phyloP scores from a whole-genome alignment of 2,797 vertebrate species.

The Anas georgica region DNA sequence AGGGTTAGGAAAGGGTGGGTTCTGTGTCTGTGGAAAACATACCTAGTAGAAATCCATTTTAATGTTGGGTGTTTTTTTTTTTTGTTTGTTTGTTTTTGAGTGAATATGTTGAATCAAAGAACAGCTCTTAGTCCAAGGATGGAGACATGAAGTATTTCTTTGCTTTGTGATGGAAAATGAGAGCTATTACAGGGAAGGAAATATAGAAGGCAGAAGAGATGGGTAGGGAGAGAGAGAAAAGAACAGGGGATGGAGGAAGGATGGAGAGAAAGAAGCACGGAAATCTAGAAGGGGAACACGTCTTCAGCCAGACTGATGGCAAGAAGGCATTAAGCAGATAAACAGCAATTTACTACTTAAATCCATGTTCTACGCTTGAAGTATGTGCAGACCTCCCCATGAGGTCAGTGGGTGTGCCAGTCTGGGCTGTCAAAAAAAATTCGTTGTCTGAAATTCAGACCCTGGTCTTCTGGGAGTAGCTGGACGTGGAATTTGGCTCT shows the following conservation, averaged over 20 bases:
- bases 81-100: not conserved
- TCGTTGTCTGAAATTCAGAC: conserved; percentile 27
- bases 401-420: conserved; percentile 68
- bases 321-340: not conserved
- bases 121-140: not conserved
- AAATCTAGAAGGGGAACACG: not conserved
- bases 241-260: not conserved
- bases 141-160: not conserved
- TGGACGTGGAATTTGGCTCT: not conserved
- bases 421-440: conserved; percentile 31
- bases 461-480: not conserved
- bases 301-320: not conserved
- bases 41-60: not conserved
- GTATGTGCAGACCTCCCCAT: conserved; percentile 51
- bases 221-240: not conserved
- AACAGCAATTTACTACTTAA: conserved; percentile 38
- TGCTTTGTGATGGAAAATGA: not conserved
- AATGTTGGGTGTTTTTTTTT: not conserved
- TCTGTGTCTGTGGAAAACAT: not conserved
- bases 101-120: not conserved
- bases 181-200: not conserved
- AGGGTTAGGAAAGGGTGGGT: not conserved
- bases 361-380: conserved; percentile 22
- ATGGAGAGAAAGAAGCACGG: fast-evolving
- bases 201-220: not conserved